Percentiles rank a stretch among this genome's conserved stretches.
Evolutionary conservation across 2,113 vertebrate species (phyloP).

Genomic region (Madoqua kirkii): DNA sequence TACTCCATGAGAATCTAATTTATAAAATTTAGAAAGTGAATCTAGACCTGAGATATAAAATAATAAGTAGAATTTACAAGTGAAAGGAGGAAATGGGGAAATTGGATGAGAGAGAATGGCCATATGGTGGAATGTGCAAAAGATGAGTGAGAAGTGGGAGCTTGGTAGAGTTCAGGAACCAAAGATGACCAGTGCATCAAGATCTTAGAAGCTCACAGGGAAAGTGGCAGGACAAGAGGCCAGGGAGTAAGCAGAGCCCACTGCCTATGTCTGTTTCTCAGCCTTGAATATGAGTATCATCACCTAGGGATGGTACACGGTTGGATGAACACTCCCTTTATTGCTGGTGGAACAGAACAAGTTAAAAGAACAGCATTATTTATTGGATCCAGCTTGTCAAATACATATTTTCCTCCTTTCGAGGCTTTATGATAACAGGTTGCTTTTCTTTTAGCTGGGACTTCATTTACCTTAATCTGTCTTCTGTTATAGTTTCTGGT

Average conservation of each 20-base stretch:
- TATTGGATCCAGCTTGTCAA: not conserved
- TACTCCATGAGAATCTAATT: not conserved
- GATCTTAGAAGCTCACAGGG: not conserved
- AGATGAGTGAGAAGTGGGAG: not conserved
- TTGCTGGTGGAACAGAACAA: not conserved
- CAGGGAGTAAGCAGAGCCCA: not conserved
- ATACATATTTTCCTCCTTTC: not conserved
- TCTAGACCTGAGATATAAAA: not conserved
- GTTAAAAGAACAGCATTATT: not conserved
- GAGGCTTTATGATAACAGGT: not conserved
- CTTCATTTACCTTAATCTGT: slow-evolving; percentile 13
- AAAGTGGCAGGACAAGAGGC: not conserved
- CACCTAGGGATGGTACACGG: not conserved
- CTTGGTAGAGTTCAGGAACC: not conserved
- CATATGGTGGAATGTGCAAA: not conserved
- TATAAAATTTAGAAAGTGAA: not conserved
- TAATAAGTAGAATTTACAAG: not conserved
- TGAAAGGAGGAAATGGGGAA: not conserved
- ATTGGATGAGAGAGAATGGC: not conserved
- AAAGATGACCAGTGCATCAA: not conserved
- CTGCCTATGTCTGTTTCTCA: not conserved
- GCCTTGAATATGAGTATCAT: not conserved
- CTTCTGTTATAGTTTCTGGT: not conserved
- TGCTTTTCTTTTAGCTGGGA: not conserved
- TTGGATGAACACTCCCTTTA: not conserved